Percentiles rank a stretch among this genome's conserved stretches.
phyloP scores from a whole-genome alignment of 1,140 invertebrate species.

The Hyposmocoma kahamanoa region DNA sequence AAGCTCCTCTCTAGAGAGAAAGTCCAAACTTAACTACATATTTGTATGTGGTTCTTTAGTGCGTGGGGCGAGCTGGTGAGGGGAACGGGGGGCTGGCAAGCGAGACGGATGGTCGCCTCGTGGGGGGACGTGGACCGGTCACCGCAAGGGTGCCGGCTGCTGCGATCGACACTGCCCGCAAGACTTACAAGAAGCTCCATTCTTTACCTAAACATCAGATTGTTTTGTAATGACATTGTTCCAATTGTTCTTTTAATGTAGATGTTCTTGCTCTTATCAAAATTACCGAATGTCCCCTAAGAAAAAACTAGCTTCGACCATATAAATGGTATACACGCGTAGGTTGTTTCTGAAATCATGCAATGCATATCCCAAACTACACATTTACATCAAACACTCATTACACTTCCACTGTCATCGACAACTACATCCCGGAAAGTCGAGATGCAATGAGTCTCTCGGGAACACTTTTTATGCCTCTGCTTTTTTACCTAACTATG shows the following conservation, averaged over 20 bases:
- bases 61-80: conserved; percentile 14
- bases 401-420: conserved; percentile 26
- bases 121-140: not conserved
- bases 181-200: no score
- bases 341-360: no score
- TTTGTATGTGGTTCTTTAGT: conserved; percentile 29
- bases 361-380: conserved; percentile 12
- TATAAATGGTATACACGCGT: no score
- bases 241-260: no score
- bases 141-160: not conserved
- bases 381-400: conserved; percentile 62
- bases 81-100: conserved; percentile 11
- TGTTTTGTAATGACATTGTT: no score
- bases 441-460: no score
- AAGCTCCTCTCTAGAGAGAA: conserved; percentile 12
- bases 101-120: conserved; percentile 24
- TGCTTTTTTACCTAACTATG: no score
- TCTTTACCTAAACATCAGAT: no score
- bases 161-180: not conserved
- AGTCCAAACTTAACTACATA: conserved; percentile 29
- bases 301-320: no score
- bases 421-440: not conserved
- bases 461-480: conserved; percentile 13
- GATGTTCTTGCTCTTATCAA: no score
- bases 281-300: no score